Evolutionary conservation across 2,888 invertebrate species (phyloP).

Genomic region (Polydrusus tereticollis): DNA sequence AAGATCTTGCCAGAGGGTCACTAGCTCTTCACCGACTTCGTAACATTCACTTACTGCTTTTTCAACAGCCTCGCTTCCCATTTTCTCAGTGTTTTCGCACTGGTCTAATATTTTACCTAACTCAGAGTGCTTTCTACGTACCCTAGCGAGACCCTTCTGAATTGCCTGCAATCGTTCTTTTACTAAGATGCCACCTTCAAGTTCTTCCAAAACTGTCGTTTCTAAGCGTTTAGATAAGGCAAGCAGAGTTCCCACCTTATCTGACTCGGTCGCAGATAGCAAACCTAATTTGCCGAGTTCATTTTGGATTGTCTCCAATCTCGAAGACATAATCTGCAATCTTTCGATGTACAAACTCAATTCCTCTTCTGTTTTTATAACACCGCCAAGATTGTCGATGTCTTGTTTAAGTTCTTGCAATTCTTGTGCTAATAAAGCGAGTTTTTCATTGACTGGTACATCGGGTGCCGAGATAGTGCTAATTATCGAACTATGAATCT

Average conservation of each 20-base stretch:
- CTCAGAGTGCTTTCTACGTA: conserved; percentile 77
- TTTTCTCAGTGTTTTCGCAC: conserved; percentile 79
- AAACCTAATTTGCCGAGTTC: conserved; percentile 83
- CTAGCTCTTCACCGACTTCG: conserved; percentile 77
- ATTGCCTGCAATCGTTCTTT: conserved; percentile 81
- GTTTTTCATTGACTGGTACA: conserved; percentile 80
- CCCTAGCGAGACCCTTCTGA: conserved; percentile 77
- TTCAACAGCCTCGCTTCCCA: conserved; percentile 83
- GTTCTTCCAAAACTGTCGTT: conserved; percentile 80
- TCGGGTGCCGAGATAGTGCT: conserved; percentile 81
- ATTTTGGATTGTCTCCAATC: conserved; percentile 84
- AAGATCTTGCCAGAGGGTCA: conserved; percentile 82
- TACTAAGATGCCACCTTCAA: conserved; percentile 81
- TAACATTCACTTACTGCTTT: conserved; percentile 82
- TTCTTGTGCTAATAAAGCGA: conserved; percentile 82
- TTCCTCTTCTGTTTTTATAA: conserved; percentile 87
- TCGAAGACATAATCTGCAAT: conserved; percentile 80
- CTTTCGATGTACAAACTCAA: conserved; percentile 85
- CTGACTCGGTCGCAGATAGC: conserved; percentile 80
- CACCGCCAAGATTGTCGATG: conserved; percentile 80
- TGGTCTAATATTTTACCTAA: conserved; percentile 75
- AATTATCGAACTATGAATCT: conserved; percentile 77
- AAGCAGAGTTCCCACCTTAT: conserved; percentile 80
- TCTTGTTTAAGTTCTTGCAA: conserved; percentile 79
- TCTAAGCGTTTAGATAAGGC: conserved; percentile 80